A percentile compares a stretch with the other conserved stretches of the same genome.
Conservation (phyloP, 64 coral and sea anemone species). For the Dendronephthya gigantea region DNA sequence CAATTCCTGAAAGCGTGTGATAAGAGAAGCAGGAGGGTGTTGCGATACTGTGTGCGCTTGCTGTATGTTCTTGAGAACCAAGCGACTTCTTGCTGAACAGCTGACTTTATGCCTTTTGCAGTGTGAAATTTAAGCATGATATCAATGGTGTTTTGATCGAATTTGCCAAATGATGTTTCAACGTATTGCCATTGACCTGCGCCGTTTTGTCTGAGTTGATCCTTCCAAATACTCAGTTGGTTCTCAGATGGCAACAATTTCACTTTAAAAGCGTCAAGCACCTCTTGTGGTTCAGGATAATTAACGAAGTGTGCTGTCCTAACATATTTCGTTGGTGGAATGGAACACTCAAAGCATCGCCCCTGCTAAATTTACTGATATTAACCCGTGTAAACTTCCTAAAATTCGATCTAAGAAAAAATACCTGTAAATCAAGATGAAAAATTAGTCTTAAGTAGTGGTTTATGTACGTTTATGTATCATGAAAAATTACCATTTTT, state of each 20-base stretch:
- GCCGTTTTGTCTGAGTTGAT: not conserved
- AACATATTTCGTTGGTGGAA: not conserved
- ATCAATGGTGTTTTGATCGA: not conserved
- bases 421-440: not conserved
- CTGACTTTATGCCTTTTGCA: not conserved
- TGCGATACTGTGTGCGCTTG: not conserved
- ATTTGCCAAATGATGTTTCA: not conserved
- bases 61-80: constrained; percentile 6
- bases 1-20: not conserved
- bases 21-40: not conserved
- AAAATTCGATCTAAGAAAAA: not conserved
- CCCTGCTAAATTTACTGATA: not conserved
- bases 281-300: not conserved
- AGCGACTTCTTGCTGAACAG: not conserved
- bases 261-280: not conserved
- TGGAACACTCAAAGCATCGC: constrained; percentile 1
- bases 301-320: not conserved
- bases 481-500: not conserved
- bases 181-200: not conserved
- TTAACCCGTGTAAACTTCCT: not conserved
- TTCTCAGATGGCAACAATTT: not conserved
- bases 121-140: not conserved
- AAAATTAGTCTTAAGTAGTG: not conserved
- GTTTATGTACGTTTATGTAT: not conserved
- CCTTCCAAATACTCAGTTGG: constrained; percentile 6